Conservation (phyloP, 2,888 invertebrate genomes). For the Phasia obesa region DNA sequence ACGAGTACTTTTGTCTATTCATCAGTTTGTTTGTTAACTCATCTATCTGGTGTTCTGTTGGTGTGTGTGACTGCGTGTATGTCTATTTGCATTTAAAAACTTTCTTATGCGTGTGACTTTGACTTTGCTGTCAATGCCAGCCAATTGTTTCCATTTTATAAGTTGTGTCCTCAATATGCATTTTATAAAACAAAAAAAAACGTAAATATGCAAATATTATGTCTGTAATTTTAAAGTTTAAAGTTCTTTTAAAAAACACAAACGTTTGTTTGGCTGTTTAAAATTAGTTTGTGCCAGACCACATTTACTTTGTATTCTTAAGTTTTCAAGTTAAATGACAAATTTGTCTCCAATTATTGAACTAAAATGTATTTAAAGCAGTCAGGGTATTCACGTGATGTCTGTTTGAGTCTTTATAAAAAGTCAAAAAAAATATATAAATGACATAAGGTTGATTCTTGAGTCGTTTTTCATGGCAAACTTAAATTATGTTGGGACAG, state of each 20-base stretch:
- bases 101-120: slow-evolving; percentile 67
- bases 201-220: slow-evolving; percentile 66
- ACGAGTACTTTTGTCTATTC: slow-evolving; percentile 37
- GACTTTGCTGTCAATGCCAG: slow-evolving; percentile 67
- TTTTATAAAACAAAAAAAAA: not conserved
- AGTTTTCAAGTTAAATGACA: slow-evolving; percentile 27
- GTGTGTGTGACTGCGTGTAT: slow-evolving; percentile 7
- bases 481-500: too few relatives aligned
- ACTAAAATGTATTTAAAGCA: not conserved
- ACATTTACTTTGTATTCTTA: slow-evolving; percentile 15
- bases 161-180: slow-evolving; percentile 32
- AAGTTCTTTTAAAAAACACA: slow-evolving; percentile 28
- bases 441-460: too few relatives aligned
- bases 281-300: slow-evolving; percentile 17
- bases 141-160: not conserved
- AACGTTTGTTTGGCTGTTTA: slow-evolving; percentile 27
- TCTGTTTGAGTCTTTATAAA: too few relatives aligned
- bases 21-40: slow-evolving; percentile 24
- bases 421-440: too few relatives aligned
- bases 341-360: slow-evolving; percentile 25
- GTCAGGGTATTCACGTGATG: slow-evolving; percentile 8
- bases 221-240: slow-evolving; percentile 55
- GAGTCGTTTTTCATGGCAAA: too few relatives aligned
- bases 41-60: slow-evolving; percentile 1
- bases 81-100: slow-evolving; percentile 60